Evolutionary conservation across 2,797 vertebrate species (phyloP).

Genomic region (Thripadectes ignobilis): DNA sequence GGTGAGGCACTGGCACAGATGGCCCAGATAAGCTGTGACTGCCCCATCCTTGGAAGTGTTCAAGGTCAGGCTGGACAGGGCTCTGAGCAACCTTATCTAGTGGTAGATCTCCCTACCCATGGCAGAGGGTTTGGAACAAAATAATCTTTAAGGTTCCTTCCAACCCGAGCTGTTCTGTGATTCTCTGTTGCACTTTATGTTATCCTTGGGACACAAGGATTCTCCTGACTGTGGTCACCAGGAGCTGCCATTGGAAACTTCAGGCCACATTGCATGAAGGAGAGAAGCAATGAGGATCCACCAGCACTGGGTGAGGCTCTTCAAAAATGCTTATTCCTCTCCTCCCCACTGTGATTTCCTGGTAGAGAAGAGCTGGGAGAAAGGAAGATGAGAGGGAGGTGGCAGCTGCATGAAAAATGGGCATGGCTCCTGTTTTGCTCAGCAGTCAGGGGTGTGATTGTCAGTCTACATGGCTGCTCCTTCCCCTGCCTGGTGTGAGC

Average conservation of each 20-base stretch:
- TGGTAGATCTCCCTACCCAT: neutral
- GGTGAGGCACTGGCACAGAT: neutral
- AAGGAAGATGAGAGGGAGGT: neutral
- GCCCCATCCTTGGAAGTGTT: neutral
- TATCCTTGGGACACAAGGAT: accelerated
- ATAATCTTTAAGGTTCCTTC: neutral
- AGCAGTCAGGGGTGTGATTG: neutral
- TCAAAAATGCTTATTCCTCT: neutral
- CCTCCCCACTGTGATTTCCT: neutral
- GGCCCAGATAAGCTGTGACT: neutral
- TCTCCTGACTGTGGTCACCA: neutral
- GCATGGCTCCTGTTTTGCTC: neutral
- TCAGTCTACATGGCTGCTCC: neutral
- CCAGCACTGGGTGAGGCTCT: neutral
- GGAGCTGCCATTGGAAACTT: neutral
- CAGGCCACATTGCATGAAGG: neutral
- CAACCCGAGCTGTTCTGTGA: neutral
- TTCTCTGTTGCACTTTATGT: neutral
- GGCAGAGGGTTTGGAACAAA: neutral
- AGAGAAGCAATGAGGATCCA: neutral
- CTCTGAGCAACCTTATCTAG: neutral
- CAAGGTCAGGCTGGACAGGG: neutral
- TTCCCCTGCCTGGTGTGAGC: neutral
- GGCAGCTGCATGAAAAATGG: neutral
- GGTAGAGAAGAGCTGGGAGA: neutral